Percentiles rank a stretch among this genome's conserved stretches.
These are phyloP conservation scores for Synergus gifuensis DNA, from an alignment of 2,888 invertebrate genomes.

Conservation along the genomic window DNA sequence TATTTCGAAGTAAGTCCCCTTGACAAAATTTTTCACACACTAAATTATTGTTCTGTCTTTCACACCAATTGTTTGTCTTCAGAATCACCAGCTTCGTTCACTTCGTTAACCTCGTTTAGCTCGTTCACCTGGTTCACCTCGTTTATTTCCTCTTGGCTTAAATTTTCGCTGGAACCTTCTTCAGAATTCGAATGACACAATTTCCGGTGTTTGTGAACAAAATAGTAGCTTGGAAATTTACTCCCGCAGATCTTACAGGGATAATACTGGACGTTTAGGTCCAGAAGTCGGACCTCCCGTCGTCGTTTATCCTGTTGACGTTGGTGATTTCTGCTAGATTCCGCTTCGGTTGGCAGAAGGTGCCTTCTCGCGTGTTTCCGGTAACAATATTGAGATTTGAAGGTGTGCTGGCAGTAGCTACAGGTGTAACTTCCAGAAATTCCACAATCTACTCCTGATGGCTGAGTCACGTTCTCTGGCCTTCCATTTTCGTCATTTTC, in stretches of 20 bases:
- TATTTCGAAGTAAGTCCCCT: neutral
- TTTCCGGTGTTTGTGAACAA: constrained; percentile 94
- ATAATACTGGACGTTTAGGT: constrained; percentile 93
- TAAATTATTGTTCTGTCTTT: constrained; percentile 10
- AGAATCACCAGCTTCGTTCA: neutral
- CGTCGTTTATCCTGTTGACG: constrained; percentile 58
- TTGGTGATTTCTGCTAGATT: constrained; percentile 46
- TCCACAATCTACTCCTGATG: constrained; percentile 12
- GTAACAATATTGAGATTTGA: constrained; percentile 92
- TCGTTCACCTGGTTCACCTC: constrained; percentile 50
- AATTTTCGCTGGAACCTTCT: constrained; percentile 61
- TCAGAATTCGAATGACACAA: constrained; percentile 85
- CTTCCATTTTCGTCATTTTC: constrained; percentile 71
- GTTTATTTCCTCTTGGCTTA: constrained; percentile 62
- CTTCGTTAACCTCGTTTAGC: neutral
- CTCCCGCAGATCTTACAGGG: constrained; percentile 95
- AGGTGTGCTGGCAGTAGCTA: constrained; percentile 87
- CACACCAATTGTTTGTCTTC: neutral
- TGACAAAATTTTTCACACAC: neutral
- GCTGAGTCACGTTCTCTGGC: constrained; percentile 60
- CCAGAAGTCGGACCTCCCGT: constrained; percentile 82
- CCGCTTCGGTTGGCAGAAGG: constrained; percentile 64
- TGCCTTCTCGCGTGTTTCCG: constrained; percentile 85
- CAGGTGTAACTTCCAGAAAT: constrained; percentile 81
- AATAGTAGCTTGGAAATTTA: constrained; percentile 95